Base-by-base conservation (phyloP, 2,888 invertebrate genomes). In the Carabus problematicus region DNA sequence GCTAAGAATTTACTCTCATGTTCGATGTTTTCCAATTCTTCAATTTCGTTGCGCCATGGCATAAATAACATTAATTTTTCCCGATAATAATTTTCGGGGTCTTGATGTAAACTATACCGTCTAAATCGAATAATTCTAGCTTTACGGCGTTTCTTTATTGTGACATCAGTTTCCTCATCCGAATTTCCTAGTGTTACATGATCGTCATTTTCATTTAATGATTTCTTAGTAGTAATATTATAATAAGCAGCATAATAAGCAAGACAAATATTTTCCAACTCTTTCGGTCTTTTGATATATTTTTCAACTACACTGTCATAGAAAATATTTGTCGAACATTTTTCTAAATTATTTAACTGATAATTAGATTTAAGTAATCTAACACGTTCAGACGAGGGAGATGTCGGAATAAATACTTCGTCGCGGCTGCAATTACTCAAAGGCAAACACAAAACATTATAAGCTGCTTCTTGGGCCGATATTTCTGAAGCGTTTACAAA, bases 11-110 rank as follows among this genome's bases (percentile, higher is more conserved):
- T 62, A 16, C 47, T 12, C 54, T 70, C 56, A 42, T 39, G 29
- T 59, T 74, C 54, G 8, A 71, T 64, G 41, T 4, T 12, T 12
- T 70, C 8, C 42, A 74, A 49, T 42, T 72, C 74, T 8, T 39
- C 19, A 56, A 60, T 29, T 70, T 76, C 75, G 62, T 74, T 54
- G 4, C 72, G 45, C 74, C 75, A 76, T 1, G 74, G 75, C 7
- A 71, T n/a, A 67, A 73, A 75, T 9, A 75, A 54, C 71, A 75
- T 72, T 1, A 75, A 8, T 41, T 74, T 72, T 70, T 75, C 75
- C 43, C 74, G 40, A 60, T 69, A 74, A 64, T 71, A 74, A 18
- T 75, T 70, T 9, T 61, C 47, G 19, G 70, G 68, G 42, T 74
- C 71, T 39, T 64, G 42, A n/a, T 42, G n/a, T n/a, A 67, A 61